These are phyloP conservation scores for Mesocricetus auratus DNA, from an alignment of 2,113 vertebrate species.

Conservation along the genomic window DNA sequence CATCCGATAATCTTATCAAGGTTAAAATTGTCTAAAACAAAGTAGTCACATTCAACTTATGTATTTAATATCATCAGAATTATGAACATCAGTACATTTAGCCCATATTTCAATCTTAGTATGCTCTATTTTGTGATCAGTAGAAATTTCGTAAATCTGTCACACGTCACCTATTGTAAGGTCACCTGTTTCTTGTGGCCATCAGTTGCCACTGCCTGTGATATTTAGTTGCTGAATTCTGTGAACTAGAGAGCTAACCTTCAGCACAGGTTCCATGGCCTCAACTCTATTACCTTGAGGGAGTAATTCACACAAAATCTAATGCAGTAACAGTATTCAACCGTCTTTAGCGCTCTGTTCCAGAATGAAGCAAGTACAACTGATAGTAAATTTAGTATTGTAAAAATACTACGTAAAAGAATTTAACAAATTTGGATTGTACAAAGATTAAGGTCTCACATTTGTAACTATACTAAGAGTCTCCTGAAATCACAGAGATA, in stretches of 20 bases:
- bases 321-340: background rate
- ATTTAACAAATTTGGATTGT: background rate
- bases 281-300: background rate
- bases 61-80: background rate
- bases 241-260: background rate
- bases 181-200: background rate
- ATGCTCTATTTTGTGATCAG: background rate
- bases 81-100: background rate
- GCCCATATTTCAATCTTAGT: background rate
- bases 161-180: background rate
- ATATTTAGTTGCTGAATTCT: background rate
- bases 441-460: background rate
- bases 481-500: conserved; percentile 12
- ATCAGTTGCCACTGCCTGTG: background rate
- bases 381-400: conserved; percentile 1
- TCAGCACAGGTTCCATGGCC: background rate
- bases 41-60: background rate
- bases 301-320: background rate
- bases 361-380: background rate
- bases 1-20: background rate
- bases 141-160: background rate
- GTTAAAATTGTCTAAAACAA: background rate
- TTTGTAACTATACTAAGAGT: background rate
- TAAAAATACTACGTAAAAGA: background rate
- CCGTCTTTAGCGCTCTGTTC: background rate